Conservation (phyloP, 1,140 invertebrate species). For the Trachelipus rathkii region DNA sequence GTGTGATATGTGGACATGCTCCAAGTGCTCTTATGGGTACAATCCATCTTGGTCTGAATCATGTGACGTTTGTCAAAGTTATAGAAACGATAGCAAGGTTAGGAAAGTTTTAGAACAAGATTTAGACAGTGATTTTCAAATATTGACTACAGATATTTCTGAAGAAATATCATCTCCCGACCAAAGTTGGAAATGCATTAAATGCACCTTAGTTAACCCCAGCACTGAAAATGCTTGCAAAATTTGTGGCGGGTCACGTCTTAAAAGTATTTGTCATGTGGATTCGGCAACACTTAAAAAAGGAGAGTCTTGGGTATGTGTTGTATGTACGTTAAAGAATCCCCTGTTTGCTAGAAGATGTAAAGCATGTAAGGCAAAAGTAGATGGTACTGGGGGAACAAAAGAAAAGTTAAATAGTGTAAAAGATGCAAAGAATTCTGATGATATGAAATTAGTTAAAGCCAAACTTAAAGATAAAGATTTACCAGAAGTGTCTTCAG, state of each 20-base stretch:
- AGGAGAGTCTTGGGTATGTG: conserved; percentile 71
- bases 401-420: conserved; percentile 35
- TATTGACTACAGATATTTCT: conserved; percentile 49
- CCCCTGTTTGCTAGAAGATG: conserved; percentile 65
- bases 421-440: conserved; percentile 12
- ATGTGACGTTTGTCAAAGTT: conserved; percentile 73
- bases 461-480: neutral
- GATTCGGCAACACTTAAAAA: conserved; percentile 53
- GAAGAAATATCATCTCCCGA: conserved; percentile 44
- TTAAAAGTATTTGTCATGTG: conserved; percentile 51
- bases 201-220: conserved; percentile 78
- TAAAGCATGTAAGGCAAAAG: conserved; percentile 61
- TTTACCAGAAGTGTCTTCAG: neutral
- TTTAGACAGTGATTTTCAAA: conserved; percentile 56
- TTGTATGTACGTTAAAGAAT: conserved; percentile 78
- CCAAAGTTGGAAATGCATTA: conserved; percentile 77
- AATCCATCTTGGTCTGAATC: conserved; percentile 70
- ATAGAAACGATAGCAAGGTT: conserved; percentile 51
- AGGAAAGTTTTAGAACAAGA: conserved; percentile 51
- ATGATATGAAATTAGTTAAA: neutral
- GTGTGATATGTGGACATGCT: conserved; percentile 77
- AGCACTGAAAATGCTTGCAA: conserved; percentile 65
- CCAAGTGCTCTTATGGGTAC: conserved; percentile 79
- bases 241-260: conserved; percentile 74
- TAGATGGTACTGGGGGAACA: conserved; percentile 41